These are phyloP conservation scores for Eciton burchellii DNA, from an alignment of 1,140 invertebrate genomes.

Conservation along the genomic window DNA sequence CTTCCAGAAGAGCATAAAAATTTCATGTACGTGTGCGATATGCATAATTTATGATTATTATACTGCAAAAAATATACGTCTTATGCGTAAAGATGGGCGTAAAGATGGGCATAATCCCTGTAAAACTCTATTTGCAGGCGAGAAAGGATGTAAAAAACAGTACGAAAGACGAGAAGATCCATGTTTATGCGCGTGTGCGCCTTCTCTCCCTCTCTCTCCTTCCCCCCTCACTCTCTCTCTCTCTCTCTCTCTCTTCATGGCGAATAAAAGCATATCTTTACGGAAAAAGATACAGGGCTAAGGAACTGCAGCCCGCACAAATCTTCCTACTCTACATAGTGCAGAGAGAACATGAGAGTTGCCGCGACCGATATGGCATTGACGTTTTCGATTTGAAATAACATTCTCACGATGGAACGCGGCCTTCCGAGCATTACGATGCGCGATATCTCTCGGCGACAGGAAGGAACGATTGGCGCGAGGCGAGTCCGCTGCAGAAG, in stretches of 20 bases:
- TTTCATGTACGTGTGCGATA: not conserved
- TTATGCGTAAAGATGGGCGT: not conserved
- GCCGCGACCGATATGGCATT: constrained; percentile 44
- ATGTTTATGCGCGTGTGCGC: constrained; percentile 2
- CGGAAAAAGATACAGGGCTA: constrained; percentile 5
- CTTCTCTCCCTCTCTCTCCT: too few species aligned
- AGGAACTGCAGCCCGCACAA: not conserved
- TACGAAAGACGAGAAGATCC: not conserved
- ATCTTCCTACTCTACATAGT: constrained; percentile 8
- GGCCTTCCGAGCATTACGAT: constrained; percentile 45
- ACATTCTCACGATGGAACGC: constrained; percentile 50
- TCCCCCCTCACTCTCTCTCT: too few species aligned
- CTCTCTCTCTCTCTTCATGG: not conserved
- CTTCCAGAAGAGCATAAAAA: constrained; percentile 1
- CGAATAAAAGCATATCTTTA: constrained; percentile 33
- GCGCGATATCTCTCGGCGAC: constrained; percentile 51
- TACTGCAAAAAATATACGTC: not conserved
- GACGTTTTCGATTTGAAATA: constrained; percentile 61
- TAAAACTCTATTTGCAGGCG: not conserved
- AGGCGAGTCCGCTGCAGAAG: constrained; percentile 51
- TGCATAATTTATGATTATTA: not conserved
- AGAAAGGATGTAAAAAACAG: constrained; percentile 1
- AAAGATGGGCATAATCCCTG: not conserved
- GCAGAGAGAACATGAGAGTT: constrained; percentile 5
- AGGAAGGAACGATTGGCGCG: constrained; percentile 35